Percentiles rank a stretch among this genome's conserved stretches.
Conservation (phyloP, 2,888 invertebrate genomes). For the Parascotia fuliginaria region DNA sequence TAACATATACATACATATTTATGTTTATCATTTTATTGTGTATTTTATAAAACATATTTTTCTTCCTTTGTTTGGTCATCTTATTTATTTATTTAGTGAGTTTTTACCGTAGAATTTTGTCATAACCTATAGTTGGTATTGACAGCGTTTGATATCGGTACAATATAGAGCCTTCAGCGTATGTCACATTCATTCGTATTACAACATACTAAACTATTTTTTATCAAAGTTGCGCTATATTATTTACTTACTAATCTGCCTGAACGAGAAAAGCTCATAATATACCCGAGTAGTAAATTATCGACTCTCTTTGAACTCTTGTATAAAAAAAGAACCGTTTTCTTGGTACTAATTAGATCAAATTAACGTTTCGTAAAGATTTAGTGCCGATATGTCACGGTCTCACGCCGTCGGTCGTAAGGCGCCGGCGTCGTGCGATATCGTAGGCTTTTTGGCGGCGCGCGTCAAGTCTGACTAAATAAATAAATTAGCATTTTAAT, state of each 20-base stretch:
- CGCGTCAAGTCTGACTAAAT: slow-evolving; percentile 8
- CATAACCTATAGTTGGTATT: slow-evolving; percentile 1
- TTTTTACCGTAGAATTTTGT: slow-evolving; percentile 3
- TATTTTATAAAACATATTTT: too few relatives aligned
- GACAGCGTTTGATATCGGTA: slow-evolving; percentile 9
- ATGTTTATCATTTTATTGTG: too few relatives aligned
- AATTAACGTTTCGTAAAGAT: too few relatives aligned
- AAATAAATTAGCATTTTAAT: slow-evolving; percentile 15
- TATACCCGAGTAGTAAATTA: too few relatives aligned
- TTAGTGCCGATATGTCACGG: too few relatives aligned
- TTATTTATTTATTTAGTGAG: too few relatives aligned
- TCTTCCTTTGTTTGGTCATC: too few relatives aligned
- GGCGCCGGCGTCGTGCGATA: not conserved
- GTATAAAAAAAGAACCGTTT: not conserved
- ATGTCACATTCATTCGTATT: not conserved
- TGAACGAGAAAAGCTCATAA: too few relatives aligned
- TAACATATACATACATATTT: too few relatives aligned
- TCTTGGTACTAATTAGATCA: not conserved
- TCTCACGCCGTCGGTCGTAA: not conserved
- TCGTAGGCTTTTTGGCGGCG: not conserved
- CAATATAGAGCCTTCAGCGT: not conserved
- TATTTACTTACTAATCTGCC: too few relatives aligned
- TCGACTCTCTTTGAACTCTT: too few relatives aligned
- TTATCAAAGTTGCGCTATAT: too few relatives aligned
- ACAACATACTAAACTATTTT: not conserved